Evolutionary conservation across 1,140 invertebrate species (phyloP), one percentile per base, ranked within the genome.

Genomic region (Aphidius ervi): DNA sequence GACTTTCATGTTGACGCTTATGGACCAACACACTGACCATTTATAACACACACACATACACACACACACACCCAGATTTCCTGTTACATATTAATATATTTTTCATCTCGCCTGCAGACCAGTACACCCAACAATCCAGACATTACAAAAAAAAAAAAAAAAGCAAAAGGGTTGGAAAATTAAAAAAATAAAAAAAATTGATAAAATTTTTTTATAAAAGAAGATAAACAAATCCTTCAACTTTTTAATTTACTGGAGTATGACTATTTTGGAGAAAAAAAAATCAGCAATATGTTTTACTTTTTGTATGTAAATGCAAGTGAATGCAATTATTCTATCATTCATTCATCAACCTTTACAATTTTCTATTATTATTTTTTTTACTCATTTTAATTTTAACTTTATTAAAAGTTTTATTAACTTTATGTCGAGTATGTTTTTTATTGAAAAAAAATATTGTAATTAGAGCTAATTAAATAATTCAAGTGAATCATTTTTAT

Each of bases 261-360:
- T 43, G 23, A 31, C 23, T 31, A 4, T 16, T 16, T 16, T 16
- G 16, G 16, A 16, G 16, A 16, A 31, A 31, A 31, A 31, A 31
- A 31, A 31, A 1, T 31, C 4, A 31, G 23, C 23, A 31, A 31
- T 31, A 31, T 31, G 23, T 31, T 61, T 42, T 53, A 61, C 40
- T 60, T 37, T 8, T 7, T 43, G 6, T 55, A 37, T 49, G 48
- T 55, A 55, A 45, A 50, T 61, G 39, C 23, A 55, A 55, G 54
- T 42, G n/a, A 61, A 61, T 23, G 39, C 59, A 61, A 61, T 61
- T 61, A 61, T 48, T 48, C 20, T 55, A 61, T 50, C 59, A 49
- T 61, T 31, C 53, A 61, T 61, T 61, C 49, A 49, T 61, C 59
- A 56, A 45, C 48, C 10, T 3, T 6, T 47, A n/a, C 48, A 45